Conservation (phyloP, 2,113 vertebrate genomes). For the Benitochromis conjunctus region DNA sequence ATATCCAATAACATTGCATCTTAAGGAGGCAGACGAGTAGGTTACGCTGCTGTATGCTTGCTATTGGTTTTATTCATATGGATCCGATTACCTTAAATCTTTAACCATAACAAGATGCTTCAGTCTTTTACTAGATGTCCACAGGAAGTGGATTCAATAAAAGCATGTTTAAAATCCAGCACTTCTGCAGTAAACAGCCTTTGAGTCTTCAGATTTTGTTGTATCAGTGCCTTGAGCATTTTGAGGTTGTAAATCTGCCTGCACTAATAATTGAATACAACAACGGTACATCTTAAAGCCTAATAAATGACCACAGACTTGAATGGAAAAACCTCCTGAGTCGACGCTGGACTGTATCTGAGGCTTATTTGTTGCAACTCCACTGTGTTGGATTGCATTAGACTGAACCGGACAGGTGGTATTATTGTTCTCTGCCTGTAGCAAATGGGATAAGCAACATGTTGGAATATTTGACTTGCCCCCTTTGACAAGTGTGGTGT, state of each 20-base stretch:
- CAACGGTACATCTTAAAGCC: background rate
- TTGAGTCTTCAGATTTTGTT: background rate
- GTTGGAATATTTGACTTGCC: background rate
- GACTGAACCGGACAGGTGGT: conserved; percentile 1
- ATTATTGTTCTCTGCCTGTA: background rate
- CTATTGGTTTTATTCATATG: background rate
- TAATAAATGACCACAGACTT: background rate
- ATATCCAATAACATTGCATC: background rate
- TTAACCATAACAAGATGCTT: background rate
- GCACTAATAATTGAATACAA: background rate
- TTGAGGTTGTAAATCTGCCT: background rate
- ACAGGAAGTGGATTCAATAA: background rate
- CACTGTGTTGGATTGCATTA: background rate
- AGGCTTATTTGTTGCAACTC: background rate
- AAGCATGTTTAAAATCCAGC: background rate
- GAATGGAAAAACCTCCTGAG: background rate
- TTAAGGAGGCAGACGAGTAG: background rate
- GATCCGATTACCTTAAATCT: background rate
- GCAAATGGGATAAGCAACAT: background rate
- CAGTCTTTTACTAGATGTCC: background rate
- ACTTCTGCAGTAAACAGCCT: background rate
- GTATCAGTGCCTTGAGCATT: background rate
- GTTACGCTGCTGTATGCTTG: background rate
- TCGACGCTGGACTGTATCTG: background rate
- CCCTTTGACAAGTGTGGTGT: background rate